phyloP scores from a whole-genome alignment of 2,113 vertebrate genomes.

The Artemisiospiza belli region DNA sequence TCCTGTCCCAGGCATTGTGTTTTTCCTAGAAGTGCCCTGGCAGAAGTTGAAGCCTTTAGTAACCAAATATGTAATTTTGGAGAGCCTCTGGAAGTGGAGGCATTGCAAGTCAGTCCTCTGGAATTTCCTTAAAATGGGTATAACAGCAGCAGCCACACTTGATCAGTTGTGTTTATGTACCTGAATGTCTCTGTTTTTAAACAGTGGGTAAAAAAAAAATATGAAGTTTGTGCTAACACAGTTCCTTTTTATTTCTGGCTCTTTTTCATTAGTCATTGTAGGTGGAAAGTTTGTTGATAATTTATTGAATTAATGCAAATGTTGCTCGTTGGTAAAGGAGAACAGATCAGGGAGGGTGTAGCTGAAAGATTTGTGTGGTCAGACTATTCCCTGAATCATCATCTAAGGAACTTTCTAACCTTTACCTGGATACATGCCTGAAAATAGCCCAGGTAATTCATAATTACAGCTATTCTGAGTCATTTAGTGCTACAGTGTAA shows the following conservation, averaged over 20 bases:
- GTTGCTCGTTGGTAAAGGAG: background rate
- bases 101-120: conserved; percentile 7
- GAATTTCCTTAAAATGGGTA: conserved; percentile 52
- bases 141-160: background rate
- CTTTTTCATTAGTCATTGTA: background rate
- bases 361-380: background rate
- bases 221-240: background rate
- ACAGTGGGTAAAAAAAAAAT: background rate
- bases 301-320: background rate
- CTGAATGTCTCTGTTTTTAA: background rate
- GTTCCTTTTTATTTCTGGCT: background rate
- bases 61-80: conserved; percentile 9
- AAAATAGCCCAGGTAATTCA: background rate
- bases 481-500: background rate
- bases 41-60: background rate
- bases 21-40: background rate
- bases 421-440: background rate
- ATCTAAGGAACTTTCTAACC: background rate
- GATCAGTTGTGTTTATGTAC: background rate
- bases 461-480: background rate
- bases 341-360: background rate
- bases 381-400: background rate
- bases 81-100: background rate
- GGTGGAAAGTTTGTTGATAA: background rate
- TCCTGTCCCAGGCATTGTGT: background rate